Evolutionary conservation across 2,113 vertebrate species (phyloP), one percentile per base, ranked within the genome.

Genomic region (Triplophysa rosa): DNA sequence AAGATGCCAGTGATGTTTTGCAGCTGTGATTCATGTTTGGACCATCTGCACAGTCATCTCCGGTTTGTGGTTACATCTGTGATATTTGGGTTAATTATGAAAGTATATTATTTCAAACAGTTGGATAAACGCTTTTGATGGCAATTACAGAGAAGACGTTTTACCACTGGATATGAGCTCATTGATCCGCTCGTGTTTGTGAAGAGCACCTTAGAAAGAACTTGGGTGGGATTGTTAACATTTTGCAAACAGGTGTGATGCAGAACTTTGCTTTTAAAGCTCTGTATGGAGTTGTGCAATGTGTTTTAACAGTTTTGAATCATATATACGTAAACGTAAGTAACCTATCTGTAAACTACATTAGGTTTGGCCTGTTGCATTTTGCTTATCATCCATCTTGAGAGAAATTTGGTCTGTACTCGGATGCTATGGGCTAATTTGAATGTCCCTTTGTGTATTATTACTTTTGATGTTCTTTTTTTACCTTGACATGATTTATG

Each of bases 71-170:
- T 26, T 29, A 8, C 58, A 19, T 62, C 71, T 61, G 61, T 61
- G 33, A 74, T 1, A 16, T 45, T 47, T 52, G 37, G 56, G 26
- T 72, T 79, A 61, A 63, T 68, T 58, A 23, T 63, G 45, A 23
- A 67, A 67, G 47, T 6, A 52, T 59, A 47, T 45, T 67, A 23
- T 69, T n/a, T 33, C 29, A 59, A 63, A 62, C 19, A 12, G 67
- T 26, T 79, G 54, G 49, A 73, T 24, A 59, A 59, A 73, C 42
- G 70, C 54, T 73, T 72, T 73, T 59, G 70, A 73, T 47, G 56
- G 7, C 67, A 59, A 61, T 69, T 47, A 79, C 17, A 79, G 66
- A 49, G 14, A 23, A 21, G 33, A 37, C 6, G 9, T 47, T 59
- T 69, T 68, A 69, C 37, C 42, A 21, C 66, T 26, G 23, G 23